Evolutionary conservation across 2,113 vertebrate genomes (phyloP), one percentile per base, ranked within the genome.

Genomic region (Aegotheles bennettii): DNA sequence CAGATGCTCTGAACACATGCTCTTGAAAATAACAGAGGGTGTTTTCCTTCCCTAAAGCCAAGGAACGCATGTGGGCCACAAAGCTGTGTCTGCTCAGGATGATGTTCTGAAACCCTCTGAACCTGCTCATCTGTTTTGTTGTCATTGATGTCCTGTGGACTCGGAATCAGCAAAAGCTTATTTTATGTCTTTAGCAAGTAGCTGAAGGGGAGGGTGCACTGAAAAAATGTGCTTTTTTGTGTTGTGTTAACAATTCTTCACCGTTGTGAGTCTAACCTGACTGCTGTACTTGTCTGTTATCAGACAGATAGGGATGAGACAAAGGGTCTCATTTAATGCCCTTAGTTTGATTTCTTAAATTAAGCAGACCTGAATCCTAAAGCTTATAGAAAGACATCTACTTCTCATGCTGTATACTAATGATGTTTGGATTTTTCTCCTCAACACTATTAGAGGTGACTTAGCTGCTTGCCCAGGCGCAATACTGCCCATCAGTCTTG

Each of bases 1-100:
- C 89, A 96, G 87, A 93, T 94, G 94, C 87, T 95, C 48, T 26
- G 81, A 95, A 94, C 91, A 93, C 93, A 84, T 92, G 94, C 69
- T 91, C 35, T 28, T 45, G 84, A 73, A 97, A 96, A 94, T 81
- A 95, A 71, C 93, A 96, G 94, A 95, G 93, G 87, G 67, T 90
- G 94, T 95, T 95, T 96, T 87, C 87, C 84, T 74, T 80, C 84
- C 93, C 74, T 83, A 17, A 94, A 95, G 91, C 93, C 87, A 85
- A 54, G 64, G 78, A 25, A 54, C 17, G 59, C 74, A 5, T 4
- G 61, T 38, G 89, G 87, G n/a, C 74, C 69, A 33, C 84, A 28
- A 79, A 65, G 57, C 89, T 93, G 69, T 26, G 54, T 20, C 61
- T 91, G 89, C 29, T 63, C n/a, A 8, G 89, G 38, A 60, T 28